A percentile compares a stretch with the other conserved stretches of the same genome.
Conservation (phyloP, 2,797 vertebrate species). For the Hydrolagus colliei region DNA sequence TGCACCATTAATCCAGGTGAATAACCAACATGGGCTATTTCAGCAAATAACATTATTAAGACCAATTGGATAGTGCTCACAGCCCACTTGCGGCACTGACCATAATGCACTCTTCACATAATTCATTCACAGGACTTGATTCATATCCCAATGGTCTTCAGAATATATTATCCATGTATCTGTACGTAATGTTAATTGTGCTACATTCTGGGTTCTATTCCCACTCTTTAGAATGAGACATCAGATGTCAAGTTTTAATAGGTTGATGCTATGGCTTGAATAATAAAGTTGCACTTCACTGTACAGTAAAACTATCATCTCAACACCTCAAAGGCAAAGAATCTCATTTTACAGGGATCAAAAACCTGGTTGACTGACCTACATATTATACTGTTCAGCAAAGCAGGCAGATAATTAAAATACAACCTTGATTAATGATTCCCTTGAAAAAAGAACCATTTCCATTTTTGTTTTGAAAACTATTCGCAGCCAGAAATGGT, state of each 20-base stretch:
- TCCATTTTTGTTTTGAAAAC: background rate
- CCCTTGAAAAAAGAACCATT: background rate
- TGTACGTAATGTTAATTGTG: background rate
- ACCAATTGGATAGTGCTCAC: background rate
- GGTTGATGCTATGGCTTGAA: background rate
- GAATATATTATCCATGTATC: background rate
- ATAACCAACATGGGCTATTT: too few species aligned
- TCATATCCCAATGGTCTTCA: background rate
- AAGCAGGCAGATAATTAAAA: background rate
- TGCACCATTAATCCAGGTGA: too few species aligned
- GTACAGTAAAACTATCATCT: background rate
- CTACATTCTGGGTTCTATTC: background rate
- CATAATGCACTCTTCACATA: background rate
- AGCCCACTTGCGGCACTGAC: background rate
- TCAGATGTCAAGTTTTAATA: background rate
- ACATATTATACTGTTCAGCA: background rate
- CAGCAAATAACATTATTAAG: too few species aligned
- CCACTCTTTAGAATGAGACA: background rate
- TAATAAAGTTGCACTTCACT: background rate
- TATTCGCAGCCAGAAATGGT: background rate
- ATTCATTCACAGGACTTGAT: background rate
- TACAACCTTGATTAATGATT: background rate
- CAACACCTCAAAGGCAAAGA: background rate
- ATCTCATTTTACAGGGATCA: background rate
- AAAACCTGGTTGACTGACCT: background rate